Percentiles rank a stretch among this genome's conserved stretches.
Evolutionary conservation across 2,113 vertebrate species (phyloP).

Genomic region (Alosa alosa): DNA sequence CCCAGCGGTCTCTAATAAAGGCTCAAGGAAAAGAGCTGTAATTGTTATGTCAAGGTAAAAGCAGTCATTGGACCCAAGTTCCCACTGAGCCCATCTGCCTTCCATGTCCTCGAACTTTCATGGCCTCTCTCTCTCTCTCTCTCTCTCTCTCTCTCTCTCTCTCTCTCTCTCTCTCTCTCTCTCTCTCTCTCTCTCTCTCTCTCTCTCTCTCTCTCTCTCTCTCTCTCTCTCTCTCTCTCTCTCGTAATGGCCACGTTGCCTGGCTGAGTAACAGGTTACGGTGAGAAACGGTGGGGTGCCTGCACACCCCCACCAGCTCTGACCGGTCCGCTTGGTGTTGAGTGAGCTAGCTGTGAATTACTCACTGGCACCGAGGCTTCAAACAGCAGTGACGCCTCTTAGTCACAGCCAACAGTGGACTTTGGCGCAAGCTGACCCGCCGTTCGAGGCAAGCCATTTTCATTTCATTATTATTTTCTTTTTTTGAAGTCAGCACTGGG

Average conservation of each 20-base stretch:
- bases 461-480: neutral
- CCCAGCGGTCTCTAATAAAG: neutral
- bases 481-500: neutral
- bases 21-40: neutral
- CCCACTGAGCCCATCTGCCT: slow-evolving; percentile 33
- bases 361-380: neutral
- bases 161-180: neutral
- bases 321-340: neutral
- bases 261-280: slow-evolving; percentile 3
- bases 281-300: neutral
- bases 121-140: neutral
- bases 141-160: too few species aligned
- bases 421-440: neutral
- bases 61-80: slow-evolving; percentile 21
- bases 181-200: neutral
- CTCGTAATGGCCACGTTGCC: slow-evolving; percentile 11
- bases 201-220: neutral
- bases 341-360: slow-evolving; percentile 4
- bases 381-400: neutral
- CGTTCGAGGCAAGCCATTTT: neutral
- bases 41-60: slow-evolving; percentile 25
- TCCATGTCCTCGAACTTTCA: neutral
- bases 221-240: neutral
- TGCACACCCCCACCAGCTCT: neutral
- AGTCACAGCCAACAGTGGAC: neutral